Evolutionary conservation across 2,113 vertebrate genomes (phyloP).

Genomic region (Rhynchomys soricoides): DNA sequence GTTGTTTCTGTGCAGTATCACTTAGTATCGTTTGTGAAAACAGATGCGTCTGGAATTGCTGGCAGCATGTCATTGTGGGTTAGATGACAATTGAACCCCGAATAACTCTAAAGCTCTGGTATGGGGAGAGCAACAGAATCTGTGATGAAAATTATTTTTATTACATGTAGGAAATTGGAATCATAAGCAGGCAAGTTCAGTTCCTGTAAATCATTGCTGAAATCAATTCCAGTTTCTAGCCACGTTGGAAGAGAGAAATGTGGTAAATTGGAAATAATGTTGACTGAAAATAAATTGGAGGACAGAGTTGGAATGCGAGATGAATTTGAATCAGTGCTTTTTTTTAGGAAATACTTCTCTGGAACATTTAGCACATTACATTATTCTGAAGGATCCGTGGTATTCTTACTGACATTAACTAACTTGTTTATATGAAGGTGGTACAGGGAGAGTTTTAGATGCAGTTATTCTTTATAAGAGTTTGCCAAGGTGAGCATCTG

Average conservation of each 20-base stretch:
- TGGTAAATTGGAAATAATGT: constrained; percentile 50
- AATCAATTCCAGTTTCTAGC: constrained; percentile 65
- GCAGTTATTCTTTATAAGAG: constrained; percentile 45
- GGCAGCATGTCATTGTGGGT: neutral
- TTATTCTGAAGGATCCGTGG: neutral
- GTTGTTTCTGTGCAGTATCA: constrained; percentile 62
- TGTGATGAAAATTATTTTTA: constrained; percentile 77
- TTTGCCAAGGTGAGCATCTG: constrained; percentile 58
- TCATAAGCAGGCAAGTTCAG: constrained; percentile 42
- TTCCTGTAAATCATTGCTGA: constrained; percentile 51
- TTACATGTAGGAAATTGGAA: constrained; percentile 64
- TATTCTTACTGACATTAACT: constrained; percentile 21
- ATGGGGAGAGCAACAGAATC: constrained; percentile 61
- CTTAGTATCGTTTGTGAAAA: constrained; percentile 67
- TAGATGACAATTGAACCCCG: constrained; percentile 65
- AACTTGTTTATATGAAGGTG: neutral
- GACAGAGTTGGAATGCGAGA: constrained; percentile 11
- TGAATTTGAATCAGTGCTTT: constrained; percentile 37
- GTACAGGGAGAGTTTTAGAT: constrained; percentile 47
- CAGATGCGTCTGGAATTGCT: constrained; percentile 44
- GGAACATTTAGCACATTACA: neutral
- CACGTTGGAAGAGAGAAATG: constrained; percentile 11
- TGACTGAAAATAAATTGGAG: constrained; percentile 25
- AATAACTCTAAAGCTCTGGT: constrained; percentile 58
- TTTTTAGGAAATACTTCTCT: neutral